Conservation (phyloP, 2,113 vertebrate species). For the Todiramphus chloris region DNA sequence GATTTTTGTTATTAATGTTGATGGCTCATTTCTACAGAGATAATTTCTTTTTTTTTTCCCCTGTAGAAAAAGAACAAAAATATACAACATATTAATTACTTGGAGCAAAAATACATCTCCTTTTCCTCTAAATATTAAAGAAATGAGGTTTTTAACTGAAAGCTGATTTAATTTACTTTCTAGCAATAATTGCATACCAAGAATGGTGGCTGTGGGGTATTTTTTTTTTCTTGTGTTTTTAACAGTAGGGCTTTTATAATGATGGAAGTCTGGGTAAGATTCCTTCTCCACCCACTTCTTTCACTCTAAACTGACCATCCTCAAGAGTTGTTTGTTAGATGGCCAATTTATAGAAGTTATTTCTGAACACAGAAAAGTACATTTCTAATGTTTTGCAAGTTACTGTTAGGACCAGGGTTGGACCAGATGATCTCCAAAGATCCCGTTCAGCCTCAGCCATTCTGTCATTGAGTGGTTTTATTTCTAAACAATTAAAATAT, state of each 20-base stretch:
- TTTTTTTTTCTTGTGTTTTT: not conserved
- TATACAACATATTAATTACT: rapidly evolving
- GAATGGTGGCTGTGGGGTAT: too few relatives aligned
- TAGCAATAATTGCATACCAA: not conserved
- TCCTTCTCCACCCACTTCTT: not conserved
- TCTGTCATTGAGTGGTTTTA: not conserved
- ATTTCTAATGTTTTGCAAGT: not conserved
- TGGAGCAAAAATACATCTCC: not conserved
- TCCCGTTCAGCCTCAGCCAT: not conserved
- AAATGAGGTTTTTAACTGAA: not conserved
- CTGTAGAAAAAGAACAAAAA: not conserved
- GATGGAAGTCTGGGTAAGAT: too few relatives aligned
- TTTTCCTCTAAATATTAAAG: not conserved
- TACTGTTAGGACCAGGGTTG: not conserved
- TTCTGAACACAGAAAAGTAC: not conserved
- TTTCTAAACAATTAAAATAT: not conserved
- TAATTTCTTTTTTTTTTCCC: not conserved
- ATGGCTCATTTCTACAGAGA: not conserved
- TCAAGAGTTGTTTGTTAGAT: not conserved
- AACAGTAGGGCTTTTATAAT: not conserved
- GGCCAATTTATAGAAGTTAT: not conserved
- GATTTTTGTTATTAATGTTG: not conserved
- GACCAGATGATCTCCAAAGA: not conserved
- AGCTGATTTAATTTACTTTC: not conserved
- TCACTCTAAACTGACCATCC: not conserved